A percentile compares a stretch with the other conserved stretches of the same genome.
These are phyloP conservation scores for Phodopus roborovskii DNA, from an alignment of 2,113 vertebrate genomes.

Conservation along the genomic window DNA sequence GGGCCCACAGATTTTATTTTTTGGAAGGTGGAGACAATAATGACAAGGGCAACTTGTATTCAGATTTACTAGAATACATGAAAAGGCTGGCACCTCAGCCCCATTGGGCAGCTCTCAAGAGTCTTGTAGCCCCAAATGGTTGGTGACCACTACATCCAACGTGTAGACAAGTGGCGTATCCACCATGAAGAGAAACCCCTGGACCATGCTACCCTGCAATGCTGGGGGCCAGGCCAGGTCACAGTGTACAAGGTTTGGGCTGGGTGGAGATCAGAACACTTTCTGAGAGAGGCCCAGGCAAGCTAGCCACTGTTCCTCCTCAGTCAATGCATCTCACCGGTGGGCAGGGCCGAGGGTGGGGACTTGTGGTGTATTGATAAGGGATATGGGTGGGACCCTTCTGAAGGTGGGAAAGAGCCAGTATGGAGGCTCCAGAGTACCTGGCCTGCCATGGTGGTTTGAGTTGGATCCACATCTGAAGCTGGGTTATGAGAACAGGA, in stretches of 20 bases:
- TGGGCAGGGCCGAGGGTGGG: background rate
- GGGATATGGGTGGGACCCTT: background rate
- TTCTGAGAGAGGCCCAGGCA: background rate
- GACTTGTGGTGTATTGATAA: background rate
- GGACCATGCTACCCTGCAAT: background rate
- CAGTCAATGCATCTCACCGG: background rate
- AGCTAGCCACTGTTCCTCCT: background rate
- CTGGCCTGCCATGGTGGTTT: background rate
- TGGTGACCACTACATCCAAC: background rate
- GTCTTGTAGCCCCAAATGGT: background rate
- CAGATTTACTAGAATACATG: background rate
- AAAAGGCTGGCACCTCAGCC: no score
- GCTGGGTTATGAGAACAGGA: background rate
- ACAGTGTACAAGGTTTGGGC: background rate
- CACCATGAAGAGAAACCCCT: background rate
- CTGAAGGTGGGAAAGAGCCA: background rate
- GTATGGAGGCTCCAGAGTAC: background rate
- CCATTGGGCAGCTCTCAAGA: background rate
- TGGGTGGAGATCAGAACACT: background rate
- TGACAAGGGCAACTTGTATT: background rate
- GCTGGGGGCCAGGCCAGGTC: background rate
- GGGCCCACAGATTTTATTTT: background rate
- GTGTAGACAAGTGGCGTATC: background rate
- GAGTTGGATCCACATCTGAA: background rate
- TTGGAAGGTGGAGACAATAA: background rate